Evolutionary conservation across 2,888 invertebrate species (phyloP), one percentile per base, ranked within the genome.

Genomic region (Barypeithes pellucidus): DNA sequence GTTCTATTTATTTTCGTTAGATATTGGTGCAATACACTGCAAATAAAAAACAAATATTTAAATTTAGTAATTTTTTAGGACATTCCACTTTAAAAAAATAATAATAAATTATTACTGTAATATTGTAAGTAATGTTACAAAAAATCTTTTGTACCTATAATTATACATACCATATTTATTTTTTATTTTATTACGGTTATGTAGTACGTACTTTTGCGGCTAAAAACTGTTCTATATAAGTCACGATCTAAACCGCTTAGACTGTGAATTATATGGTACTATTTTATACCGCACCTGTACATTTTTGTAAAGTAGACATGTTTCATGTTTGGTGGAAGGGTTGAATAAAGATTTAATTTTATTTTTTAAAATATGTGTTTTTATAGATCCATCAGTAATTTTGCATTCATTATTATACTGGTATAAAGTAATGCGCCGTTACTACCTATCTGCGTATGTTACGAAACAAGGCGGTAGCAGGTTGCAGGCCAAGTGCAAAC

Each of bases 291-390:
- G n/a, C 39, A n/a, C 1, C 39, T 39, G 39, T 52, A 59, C 29
- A n/a, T 24, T 66, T 76, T 76, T 79, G 79, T 81, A 77, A 77
- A 80, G 78, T 73, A 76, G 77, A 77, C 77, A 74, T 77, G 77
- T 78, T 77, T 78, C 76, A 77, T 79, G 79, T 78, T 77, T 80
- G 81, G 81, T 81, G 80, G 78, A 77, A 78, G 81, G 81, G 81
- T 73, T 77, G 76, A 77, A 78, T 79, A 77, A 76, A 79, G 76
- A 76, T 75, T 73, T 76, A 72, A 76, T 76, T 77, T 75, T 76
- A 75, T 76, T 76, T 76, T 78, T 72, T 72, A 72, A 68, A 36
- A 11, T 11, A 5, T 12, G n/a, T 52, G 41, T 18, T 33, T 43
- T 65, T 66, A 63, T 60, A 8, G n/a, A n/a, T n/a, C n/a, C n/a